A percentile compares a stretch with the other conserved stretches of the same genome.
phyloP scores from a whole-genome alignment of 2,797 vertebrate species.

The Tarsius wallacei region DNA sequence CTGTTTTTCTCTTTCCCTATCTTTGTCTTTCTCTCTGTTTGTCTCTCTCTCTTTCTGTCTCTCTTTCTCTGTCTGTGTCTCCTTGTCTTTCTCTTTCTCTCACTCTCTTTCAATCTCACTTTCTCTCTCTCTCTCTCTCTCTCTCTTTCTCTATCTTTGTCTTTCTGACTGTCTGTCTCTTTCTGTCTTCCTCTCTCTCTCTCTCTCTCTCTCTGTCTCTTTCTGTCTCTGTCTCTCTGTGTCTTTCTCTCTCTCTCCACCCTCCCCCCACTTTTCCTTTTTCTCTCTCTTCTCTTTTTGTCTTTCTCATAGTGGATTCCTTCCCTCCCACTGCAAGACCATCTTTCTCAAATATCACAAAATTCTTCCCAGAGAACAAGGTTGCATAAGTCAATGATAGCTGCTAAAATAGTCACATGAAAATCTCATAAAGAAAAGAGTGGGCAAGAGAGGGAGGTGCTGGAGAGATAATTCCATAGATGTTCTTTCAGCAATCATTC shows the following conservation, averaged over 20 bases:
- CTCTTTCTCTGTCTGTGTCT: no score
- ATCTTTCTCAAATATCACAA: conserved; percentile 12
- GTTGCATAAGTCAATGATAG: background rate
- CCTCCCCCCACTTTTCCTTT: background rate
- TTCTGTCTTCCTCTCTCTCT: no score
- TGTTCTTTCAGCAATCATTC: background rate
- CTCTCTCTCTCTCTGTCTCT: background rate
- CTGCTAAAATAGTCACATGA: background rate
- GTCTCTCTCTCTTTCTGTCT: no score
- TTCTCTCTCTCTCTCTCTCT: no score
- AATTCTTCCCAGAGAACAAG: background rate
- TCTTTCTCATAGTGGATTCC: background rate
- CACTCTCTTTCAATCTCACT: no score
- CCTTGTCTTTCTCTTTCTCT: no score
- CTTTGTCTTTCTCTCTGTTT: no score
- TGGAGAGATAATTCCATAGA: background rate
- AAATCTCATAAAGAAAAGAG: background rate
- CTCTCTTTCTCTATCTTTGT: no score
- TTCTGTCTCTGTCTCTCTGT: no score
- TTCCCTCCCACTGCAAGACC: background rate
- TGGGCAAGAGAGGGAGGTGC: background rate
- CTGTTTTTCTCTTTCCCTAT: no score
- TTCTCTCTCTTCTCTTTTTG: background rate
- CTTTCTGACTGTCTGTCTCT: no score
- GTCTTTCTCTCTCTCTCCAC: background rate